Base-by-base conservation (phyloP, 2,888 invertebrate genomes). In the Ennomos erosarius region DNA sequence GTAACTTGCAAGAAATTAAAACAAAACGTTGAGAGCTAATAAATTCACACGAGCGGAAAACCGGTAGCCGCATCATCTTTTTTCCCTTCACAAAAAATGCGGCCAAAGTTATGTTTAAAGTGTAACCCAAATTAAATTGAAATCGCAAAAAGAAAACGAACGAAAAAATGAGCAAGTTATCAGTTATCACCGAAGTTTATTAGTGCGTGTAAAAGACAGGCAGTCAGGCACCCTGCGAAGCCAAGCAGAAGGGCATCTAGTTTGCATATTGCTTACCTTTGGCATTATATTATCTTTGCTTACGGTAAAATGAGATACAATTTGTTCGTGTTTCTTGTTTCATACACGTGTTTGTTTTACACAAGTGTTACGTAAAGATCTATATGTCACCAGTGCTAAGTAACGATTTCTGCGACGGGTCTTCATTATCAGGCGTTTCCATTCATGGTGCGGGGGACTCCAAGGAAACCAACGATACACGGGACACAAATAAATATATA, bases 191-290 rank as follows among this genome's bases (percentile, higher is more conserved):
- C 37, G 51, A 52, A 52, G 43, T 37, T n/a, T 33, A 42, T 12
- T 26, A 48, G 34, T 11, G 37, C 13, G 33, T 11, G 34, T 55
- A 53, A 48, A 55, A 38, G 48, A 12, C 51, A 50, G 47, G 39
- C 34, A 38, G 48, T 10, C 51, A 50, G 47, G 39, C 34, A 44
- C 48, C 48, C 44, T 47, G 58, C 12, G 38, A 46, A 12, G 44
- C 38, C 9, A 13, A 16, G 38, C 34, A 8, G 35, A 46, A 50
- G 9, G 40, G 40, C 51, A 42, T 45, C 40, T 59, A 59, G 55
- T 62, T 62, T 42, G 55, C 62, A 59, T 59, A 59, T 55, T 51
- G 46, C 57, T 52, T 58, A 59, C 62, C n/a, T n/a, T n/a, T n/a
- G 55, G 62, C 59, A 53, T 26, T 26, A 26, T 26, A 26, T 26